These are phyloP conservation scores for Neosilurus hyrtlii DNA, from an alignment of 2,797 vertebrate genomes.

Conservation along the genomic window DNA sequence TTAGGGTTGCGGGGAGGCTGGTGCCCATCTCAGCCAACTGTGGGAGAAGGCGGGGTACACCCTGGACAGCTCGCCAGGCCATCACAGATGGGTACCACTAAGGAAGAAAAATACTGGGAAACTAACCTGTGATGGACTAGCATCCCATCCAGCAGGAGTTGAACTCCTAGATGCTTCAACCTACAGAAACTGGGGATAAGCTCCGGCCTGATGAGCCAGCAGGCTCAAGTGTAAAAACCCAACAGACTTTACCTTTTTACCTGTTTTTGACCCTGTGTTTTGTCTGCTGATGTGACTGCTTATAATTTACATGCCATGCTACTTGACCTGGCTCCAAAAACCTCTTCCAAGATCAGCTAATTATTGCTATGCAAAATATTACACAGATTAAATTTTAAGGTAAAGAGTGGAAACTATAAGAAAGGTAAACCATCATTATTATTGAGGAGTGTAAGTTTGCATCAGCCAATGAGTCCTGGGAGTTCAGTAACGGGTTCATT, in stretches of 20 bases:
- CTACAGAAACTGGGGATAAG: too few relatives aligned
- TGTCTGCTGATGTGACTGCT: background rate
- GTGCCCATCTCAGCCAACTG: too few relatives aligned
- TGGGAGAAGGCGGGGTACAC: too few relatives aligned
- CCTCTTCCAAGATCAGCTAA: background rate
- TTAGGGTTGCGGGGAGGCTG: too few relatives aligned
- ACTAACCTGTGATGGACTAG: too few relatives aligned
- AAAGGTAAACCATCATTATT: background rate
- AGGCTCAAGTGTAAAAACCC: too few relatives aligned
- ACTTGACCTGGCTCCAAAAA: slow-evolving; percentile 1
- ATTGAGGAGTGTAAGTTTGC: slow-evolving; percentile 12
- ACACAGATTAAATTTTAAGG: background rate
- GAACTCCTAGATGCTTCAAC: too few relatives aligned
- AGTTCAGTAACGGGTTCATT: slow-evolving; percentile 9
- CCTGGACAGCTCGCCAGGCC: too few relatives aligned
- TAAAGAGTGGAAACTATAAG: background rate
- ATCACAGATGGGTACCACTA: too few relatives aligned
- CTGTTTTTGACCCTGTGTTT: background rate
- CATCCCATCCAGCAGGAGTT: too few relatives aligned
- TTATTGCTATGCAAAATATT: background rate
- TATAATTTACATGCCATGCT: background rate
- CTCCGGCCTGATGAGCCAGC: too few relatives aligned
- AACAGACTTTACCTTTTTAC: background rate
- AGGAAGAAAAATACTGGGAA: too few relatives aligned
- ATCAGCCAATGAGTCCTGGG: background rate